Evolutionary conservation across 2,797 vertebrate genomes (phyloP).

Genomic region (Rhabdophis nuchalis): DNA sequence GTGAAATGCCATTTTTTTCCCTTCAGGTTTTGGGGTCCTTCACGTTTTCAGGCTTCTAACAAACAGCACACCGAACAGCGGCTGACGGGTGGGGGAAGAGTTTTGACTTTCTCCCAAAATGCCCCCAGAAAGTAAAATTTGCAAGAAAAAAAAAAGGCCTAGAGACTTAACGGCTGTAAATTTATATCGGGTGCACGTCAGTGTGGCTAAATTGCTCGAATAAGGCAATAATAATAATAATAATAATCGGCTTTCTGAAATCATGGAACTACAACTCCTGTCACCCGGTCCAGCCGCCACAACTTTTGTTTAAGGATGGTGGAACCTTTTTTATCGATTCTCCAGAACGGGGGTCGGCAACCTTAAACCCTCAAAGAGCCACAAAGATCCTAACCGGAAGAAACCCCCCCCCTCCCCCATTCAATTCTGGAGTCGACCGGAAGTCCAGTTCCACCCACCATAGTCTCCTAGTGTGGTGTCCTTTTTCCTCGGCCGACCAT

Average conservation of each 20-base stretch:
- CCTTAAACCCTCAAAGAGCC: no score
- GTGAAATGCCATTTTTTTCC: constrained; percentile 51
- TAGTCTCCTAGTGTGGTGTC: no score
- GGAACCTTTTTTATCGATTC: not conserved
- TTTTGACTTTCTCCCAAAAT: not conserved
- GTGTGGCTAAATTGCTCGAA: not conserved
- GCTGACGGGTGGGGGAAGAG: not conserved
- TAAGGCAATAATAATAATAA: not conserved
- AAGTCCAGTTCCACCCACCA: no score
- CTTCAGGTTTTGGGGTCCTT: constrained; percentile 68
- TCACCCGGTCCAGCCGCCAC: not conserved
- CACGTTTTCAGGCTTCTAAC: constrained; percentile 45
- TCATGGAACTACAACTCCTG: not conserved
- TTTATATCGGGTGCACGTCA: no score
- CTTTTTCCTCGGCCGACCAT: no score
- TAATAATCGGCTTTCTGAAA: not conserved
- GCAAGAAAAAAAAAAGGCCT: not conserved
- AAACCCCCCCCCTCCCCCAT: no score
- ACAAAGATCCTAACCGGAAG: no score
- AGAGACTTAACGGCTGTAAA: not conserved
- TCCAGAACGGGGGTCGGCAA: not conserved
- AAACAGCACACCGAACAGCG: not conserved
- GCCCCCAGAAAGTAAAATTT: not conserved
- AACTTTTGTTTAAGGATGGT: not conserved
- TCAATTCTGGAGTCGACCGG: no score